Evolutionary conservation across 2,113 vertebrate genomes (phyloP).

Genomic region (Cepphus grylle): DNA sequence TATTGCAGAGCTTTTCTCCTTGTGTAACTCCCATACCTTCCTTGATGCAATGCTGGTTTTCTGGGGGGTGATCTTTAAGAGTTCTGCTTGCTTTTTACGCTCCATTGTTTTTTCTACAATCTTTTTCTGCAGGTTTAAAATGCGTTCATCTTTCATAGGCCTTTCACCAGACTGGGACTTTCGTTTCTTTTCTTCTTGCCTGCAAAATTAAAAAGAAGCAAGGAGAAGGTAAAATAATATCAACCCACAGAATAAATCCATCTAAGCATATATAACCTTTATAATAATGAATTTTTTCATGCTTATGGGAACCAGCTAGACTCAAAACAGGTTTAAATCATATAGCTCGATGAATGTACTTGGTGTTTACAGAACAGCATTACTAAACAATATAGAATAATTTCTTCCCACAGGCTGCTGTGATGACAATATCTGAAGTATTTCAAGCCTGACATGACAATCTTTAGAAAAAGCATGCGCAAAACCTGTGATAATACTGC

Average conservation of each 20-base stretch:
- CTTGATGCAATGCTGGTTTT: background rate
- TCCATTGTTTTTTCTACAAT: slow-evolving; percentile 74
- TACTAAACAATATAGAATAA: background rate
- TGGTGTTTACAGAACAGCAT: background rate
- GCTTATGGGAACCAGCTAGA: background rate
- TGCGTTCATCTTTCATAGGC: slow-evolving; percentile 61
- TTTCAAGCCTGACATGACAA: background rate
- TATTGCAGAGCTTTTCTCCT: slow-evolving; percentile 43
- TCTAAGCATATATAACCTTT: background rate
- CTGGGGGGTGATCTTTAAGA: slow-evolving; percentile 34
- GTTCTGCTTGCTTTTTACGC: slow-evolving; percentile 64
- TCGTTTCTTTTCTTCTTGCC: slow-evolving; percentile 70
- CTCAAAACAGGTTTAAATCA: background rate
- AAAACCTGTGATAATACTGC: background rate
- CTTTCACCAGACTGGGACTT: slow-evolving; percentile 42
- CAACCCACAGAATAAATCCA: background rate
- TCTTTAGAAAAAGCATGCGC: background rate
- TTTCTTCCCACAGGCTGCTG: background rate
- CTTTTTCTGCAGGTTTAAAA: slow-evolving; percentile 73
- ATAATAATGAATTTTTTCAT: slow-evolving; percentile 5
- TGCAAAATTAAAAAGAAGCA: slow-evolving; percentile 26
- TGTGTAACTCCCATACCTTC: slow-evolving; percentile 44
- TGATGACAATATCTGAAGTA: background rate
- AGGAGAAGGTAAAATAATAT: background rate
- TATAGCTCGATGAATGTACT: background rate